phyloP scores from a whole-genome alignment of 2,113 vertebrate species.

The Pteruthius melanotis region DNA sequence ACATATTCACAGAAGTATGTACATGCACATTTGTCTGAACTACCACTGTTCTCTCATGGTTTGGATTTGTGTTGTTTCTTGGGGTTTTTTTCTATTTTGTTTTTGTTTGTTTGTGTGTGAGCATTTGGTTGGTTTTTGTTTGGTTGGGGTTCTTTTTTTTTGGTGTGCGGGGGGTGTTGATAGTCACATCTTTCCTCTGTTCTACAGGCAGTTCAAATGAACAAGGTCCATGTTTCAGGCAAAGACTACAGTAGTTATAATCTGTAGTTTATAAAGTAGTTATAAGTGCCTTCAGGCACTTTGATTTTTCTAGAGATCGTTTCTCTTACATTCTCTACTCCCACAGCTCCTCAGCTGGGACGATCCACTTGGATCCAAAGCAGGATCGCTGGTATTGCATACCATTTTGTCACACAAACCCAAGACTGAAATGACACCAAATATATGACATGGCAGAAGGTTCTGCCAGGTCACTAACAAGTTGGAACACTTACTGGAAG shows the following conservation, averaged over 20 bases:
- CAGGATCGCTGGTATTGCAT: background rate
- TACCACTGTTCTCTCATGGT: background rate
- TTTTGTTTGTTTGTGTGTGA: background rate
- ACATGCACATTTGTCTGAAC: background rate
- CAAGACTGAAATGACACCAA: background rate
- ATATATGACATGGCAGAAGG: background rate
- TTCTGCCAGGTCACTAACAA: background rate
- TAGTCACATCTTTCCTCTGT: background rate
- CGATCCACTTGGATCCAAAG: background rate
- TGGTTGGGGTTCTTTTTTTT: background rate
- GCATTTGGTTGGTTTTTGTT: background rate
- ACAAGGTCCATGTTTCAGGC: background rate
- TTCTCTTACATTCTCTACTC: background rate
- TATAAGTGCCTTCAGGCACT: background rate
- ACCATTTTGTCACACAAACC: background rate
- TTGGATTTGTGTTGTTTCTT: background rate
- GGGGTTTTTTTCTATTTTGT: background rate
- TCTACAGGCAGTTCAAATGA: background rate
- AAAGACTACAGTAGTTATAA: background rate
- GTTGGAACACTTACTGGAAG: background rate
- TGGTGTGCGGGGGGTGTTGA: rapidly evolving
- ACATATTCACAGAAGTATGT: background rate
- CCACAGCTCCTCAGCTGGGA: background rate
- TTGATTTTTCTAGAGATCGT: background rate
- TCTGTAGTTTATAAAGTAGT: too few species aligned